Conservation (phyloP, 2,797 vertebrate species). For the Chelonia mydas region DNA sequence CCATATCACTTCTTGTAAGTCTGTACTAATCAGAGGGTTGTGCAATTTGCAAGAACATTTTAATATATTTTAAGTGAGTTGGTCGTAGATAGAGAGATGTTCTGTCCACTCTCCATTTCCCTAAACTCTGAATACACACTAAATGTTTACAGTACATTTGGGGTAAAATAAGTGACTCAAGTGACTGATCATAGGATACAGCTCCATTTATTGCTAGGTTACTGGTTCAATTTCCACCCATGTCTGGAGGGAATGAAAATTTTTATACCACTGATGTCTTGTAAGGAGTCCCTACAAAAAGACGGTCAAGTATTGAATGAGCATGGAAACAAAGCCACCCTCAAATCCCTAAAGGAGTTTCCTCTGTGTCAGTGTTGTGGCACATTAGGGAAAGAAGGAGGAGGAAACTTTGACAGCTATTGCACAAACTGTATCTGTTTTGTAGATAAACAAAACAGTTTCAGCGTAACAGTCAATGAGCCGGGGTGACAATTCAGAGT, state of each 20-base stretch:
- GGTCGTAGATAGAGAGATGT: neutral
- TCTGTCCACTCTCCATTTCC: neutral
- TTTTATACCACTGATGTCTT: neutral
- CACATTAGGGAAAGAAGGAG: rapidly evolving
- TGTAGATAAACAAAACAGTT: neutral
- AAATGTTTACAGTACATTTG: neutral
- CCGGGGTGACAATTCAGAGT: neutral
- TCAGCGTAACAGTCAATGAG: neutral
- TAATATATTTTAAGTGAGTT: neutral
- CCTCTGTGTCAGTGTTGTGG: neutral
- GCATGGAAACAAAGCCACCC: neutral
- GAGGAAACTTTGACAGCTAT: neutral
- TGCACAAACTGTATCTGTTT: neutral
- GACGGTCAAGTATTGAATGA: neutral
- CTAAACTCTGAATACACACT: neutral
- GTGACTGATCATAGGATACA: neutral
- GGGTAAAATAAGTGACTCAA: neutral
- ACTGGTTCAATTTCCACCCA: neutral
- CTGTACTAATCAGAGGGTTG: neutral
- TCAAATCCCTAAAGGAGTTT: neutral
- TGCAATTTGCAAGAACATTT: neutral
- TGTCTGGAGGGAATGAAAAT: neutral
- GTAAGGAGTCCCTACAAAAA: neutral
- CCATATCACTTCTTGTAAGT: neutral
- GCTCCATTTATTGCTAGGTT: rapidly evolving